Conservation (phyloP, 1,140 invertebrate genomes). For the Agrilus planipennis region DNA sequence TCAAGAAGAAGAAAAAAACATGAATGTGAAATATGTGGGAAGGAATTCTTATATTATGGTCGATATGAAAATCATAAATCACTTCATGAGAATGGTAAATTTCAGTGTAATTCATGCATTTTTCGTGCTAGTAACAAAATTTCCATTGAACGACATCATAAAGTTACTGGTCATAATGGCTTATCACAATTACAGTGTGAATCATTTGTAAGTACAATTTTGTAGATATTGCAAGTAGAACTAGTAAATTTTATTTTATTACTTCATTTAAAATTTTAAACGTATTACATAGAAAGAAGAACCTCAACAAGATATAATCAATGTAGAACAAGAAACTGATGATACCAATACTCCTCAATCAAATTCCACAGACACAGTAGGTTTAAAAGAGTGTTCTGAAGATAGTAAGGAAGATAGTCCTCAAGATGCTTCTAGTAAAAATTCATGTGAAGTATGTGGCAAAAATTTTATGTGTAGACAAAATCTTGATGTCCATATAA, state of each 20-base stretch:
- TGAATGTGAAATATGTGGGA: conserved; percentile 41
- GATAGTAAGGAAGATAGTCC: no score
- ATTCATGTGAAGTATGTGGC: conserved; percentile 42
- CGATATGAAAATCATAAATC: conserved; percentile 32
- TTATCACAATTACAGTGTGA: no score
- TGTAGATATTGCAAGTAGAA: no score
- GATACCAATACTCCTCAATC: no score
- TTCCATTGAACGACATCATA: conserved; percentile 40
- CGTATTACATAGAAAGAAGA: no score
- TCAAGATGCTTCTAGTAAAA: conserved; percentile 16
- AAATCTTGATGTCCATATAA: conserved; percentile 44
- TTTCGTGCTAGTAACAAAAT: conserved; percentile 36
- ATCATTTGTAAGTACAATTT: no score
- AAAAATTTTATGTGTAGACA: conserved; percentile 44
- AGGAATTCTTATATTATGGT: conserved; percentile 40
- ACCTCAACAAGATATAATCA: no score
- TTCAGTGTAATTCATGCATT: conserved; percentile 39
- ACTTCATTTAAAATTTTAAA: no score
- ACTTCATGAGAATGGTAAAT: conserved; percentile 37
- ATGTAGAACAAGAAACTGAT: no score
- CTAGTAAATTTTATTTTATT: no score
- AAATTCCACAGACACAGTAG: no score
- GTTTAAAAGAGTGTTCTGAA: no score
- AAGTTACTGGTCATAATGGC: conserved; percentile 37
- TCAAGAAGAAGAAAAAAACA: conserved; percentile 37